Percentiles rank a stretch among this genome's conserved stretches.
These are phyloP conservation scores for Cephus runcator DNA, from an alignment of 2,888 invertebrate species.

Conservation along the genomic window DNA sequence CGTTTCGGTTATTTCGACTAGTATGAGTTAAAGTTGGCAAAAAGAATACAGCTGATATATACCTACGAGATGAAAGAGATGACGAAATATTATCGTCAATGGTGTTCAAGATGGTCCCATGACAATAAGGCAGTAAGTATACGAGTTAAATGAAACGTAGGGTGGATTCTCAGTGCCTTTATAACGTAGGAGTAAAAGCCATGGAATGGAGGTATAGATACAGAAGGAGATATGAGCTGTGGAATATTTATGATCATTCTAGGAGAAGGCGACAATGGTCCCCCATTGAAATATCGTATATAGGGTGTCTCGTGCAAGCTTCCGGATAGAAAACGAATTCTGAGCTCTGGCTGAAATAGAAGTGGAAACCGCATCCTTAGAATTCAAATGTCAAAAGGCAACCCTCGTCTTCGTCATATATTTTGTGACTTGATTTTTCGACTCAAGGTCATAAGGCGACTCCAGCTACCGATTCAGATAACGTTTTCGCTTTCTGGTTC, in stretches of 20 bases:
- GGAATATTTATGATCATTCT: slow-evolving; percentile 53
- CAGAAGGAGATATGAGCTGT: slow-evolving; percentile 41
- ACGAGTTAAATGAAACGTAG: slow-evolving; percentile 16
- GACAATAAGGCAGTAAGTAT: not conserved
- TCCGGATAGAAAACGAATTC: not conserved
- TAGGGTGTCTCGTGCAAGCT: slow-evolving; percentile 1
- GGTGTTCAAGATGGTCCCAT: not conserved
- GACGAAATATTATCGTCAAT: not conserved
- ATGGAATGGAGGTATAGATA: slow-evolving; percentile 15
- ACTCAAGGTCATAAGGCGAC: too few species aligned
- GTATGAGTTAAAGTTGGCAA: not conserved
- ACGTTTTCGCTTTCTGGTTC: too few species aligned
- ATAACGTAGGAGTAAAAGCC: slow-evolving; percentile 23
- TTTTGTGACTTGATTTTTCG: too few species aligned
- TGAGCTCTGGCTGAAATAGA: not conserved
- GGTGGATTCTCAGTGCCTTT: slow-evolving; percentile 23
- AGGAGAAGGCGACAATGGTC: slow-evolving; percentile 39
- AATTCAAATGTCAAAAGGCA: not conserved
- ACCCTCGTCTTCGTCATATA: not conserved
- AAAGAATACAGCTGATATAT: not conserved
- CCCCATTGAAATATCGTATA: slow-evolving; percentile 34
- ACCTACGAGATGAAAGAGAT: not conserved
- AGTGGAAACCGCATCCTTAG: not conserved
- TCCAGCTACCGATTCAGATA: too few species aligned
- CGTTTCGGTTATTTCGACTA: not conserved